Conservation (phyloP, 2,888 invertebrate species). For the Steinernema hermaphroditum region DNA sequence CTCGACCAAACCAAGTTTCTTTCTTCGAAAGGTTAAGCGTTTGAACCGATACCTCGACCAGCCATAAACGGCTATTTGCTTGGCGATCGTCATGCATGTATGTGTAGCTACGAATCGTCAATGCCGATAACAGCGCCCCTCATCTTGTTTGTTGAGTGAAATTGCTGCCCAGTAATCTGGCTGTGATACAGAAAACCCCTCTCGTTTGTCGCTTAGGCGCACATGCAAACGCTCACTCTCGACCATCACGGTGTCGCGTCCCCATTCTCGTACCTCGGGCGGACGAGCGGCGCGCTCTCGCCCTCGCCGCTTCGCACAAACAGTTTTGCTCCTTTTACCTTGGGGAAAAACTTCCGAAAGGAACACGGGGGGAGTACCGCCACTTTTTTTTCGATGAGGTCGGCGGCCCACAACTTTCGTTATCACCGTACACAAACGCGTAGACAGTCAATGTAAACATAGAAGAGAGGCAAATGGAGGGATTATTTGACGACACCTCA, state of each 20-base stretch:
- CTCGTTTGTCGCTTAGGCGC: constrained; percentile 28
- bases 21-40: not conserved
- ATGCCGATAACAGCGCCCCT: constrained; percentile 29
- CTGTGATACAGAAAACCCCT: constrained; percentile 31
- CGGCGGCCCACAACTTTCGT: constrained; percentile 17
- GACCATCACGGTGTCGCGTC: constrained; percentile 26
- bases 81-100: constrained; percentile 25
- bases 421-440: constrained; percentile 17
- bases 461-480: constrained; percentile 26
- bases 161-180: constrained; percentile 28
- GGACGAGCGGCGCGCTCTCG: constrained; percentile 19
- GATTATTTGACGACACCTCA: constrained; percentile 19
- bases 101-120: constrained; percentile 3
- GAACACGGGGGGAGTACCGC: not conserved
- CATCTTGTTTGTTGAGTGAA: constrained; percentile 31
- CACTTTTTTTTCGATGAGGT: not conserved
- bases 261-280: constrained; percentile 29
- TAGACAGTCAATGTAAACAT: constrained; percentile 21
- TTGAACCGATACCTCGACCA: constrained; percentile 9
- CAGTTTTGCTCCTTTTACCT: constrained; percentile 12
- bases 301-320: constrained; percentile 15
- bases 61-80: constrained; percentile 28
- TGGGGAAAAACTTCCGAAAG: constrained; percentile 2
- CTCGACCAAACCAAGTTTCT: too few relatives aligned
- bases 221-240: constrained; percentile 29